Base-by-base conservation (phyloP, 2,888 invertebrate genomes). In the Rotaria sp. region DNA sequence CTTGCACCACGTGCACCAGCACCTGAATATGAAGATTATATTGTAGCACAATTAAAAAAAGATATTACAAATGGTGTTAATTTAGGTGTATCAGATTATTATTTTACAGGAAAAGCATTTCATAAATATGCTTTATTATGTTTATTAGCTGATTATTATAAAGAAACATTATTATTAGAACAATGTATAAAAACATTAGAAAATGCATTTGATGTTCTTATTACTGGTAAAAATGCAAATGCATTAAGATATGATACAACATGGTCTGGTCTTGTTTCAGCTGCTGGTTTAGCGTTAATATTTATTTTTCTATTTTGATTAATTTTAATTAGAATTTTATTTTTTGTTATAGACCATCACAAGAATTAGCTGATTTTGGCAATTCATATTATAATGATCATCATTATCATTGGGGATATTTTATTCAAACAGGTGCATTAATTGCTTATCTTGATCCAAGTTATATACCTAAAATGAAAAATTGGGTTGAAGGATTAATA, bases 361-460 rank as follows among this genome's bases (percentile, higher is more conserved):
- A 75, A 45, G 75, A 75, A 75, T 75, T 75, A 86, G 59, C 84
- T 38, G 86, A 86, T 38, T 86, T 86, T 57, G 86, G 86, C 21
- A 86, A 84, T 84, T 86, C 84, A 30, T 86, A 86, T 84, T 86
- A 86, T 48, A 86, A 86, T 86, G 86, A 86, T 84, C 86, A 86
- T 86, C 86, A 86, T 50, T 86, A 84, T 74, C 86, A 86, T 48
- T 86, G 59, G 84, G 86, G 84, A 13, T 86, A 86, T 74, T 86
- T 86, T 52, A 84, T 86, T 48, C 57, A 86, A 26, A 84, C 86
- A 18, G 86, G 84, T 30, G 84, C 75, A 30, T 84, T 84, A 45
- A 45, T 86, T n/a, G 86, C 84, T 24, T 38, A 86, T 59, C 67
- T 84, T 67, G 84, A 86, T 86, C 84, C 86, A 26, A 59, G 35